These are phyloP conservation scores for Acestrorhynchus altus DNA, from an alignment of 2,797 vertebrate genomes.

Conservation along the genomic window DNA sequence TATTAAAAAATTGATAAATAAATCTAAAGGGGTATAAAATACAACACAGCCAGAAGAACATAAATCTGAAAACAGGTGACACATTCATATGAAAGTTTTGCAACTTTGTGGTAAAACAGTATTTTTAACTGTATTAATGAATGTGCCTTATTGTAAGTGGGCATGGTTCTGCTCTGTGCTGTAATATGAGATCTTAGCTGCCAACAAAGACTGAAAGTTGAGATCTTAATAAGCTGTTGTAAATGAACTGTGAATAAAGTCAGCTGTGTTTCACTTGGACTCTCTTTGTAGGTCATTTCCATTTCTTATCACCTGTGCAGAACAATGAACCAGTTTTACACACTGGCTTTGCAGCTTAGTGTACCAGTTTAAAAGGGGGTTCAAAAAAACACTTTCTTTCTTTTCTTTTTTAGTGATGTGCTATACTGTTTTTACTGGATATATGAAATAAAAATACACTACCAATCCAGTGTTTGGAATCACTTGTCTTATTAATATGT, in stretches of 20 bases:
- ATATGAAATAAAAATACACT: too few species aligned
- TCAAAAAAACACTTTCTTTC: too few species aligned
- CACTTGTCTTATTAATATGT: too few species aligned
- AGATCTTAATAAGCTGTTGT: background rate
- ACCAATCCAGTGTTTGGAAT: too few species aligned
- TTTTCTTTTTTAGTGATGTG: too few species aligned
- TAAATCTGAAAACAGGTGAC: background rate
- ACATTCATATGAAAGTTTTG: too few species aligned
- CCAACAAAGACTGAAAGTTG: background rate
- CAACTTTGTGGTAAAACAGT: too few species aligned
- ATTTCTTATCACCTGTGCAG: constrained; percentile 34
- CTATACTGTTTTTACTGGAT: too few species aligned
- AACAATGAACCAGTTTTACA: background rate
- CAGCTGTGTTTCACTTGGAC: background rate
- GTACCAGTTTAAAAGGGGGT: background rate
- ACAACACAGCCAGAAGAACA: constrained; percentile 2
- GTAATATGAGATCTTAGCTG: background rate
- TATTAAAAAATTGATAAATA: too few species aligned
- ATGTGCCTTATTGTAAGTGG: background rate
- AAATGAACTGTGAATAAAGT: constrained; percentile 15
- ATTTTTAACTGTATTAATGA: background rate
- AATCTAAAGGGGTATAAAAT: background rate
- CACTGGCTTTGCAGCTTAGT: background rate
- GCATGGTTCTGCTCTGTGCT: background rate
- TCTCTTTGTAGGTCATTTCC: constrained; percentile 35